Evolutionary conservation across 2,113 vertebrate species (phyloP), one percentile per base, ranked within the genome.

Genomic region (Clarias gariepinus): DNA sequence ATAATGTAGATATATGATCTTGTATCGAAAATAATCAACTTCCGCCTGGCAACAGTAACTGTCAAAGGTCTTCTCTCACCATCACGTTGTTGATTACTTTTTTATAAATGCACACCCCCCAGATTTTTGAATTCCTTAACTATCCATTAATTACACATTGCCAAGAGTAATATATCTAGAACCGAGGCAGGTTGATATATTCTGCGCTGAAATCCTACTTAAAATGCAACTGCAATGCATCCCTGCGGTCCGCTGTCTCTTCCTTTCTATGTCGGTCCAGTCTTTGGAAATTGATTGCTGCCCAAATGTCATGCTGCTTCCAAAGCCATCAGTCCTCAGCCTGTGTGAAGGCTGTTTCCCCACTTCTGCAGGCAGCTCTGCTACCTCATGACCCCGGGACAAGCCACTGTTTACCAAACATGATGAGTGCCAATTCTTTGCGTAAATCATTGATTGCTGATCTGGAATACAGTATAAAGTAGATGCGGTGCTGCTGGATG

Each of bases 371-470:
- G 28, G 74, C 77, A 78, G 47, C 47, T 68, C 61, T 25, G 74
- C 47, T 85, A 25, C 55, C 47, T 85, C 1, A 1, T 81, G 64
- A 86, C 77, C 85, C 85, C 71, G 77, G 81, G 25, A 60, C 53
- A 55, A 79, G n/a, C n/a, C 41, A 61, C n/a, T 85, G 84, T 85
- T 85, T 85, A 53, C 84, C 84, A 23, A 61, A n/a, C 61, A 52
- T 79, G 74, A 85, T 79, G 84, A 79, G 74, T 19, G n/a, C 25
- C 28, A 7, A 25, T 64, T 76, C 81, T 77, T 18, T 18, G 28
- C 36, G 61, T 66, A 53, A 79, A 85, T 68, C 79, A 85, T 82
- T 30, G 78, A 81, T 81, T 58, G 41, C 41, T 15, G 82, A 33
- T 84, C 33, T 61, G 6, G 2, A 16, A 63, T 88, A 88, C 52